Conservation (phyloP, 1,140 invertebrate species). For the Drosophila nannoptera region DNA sequence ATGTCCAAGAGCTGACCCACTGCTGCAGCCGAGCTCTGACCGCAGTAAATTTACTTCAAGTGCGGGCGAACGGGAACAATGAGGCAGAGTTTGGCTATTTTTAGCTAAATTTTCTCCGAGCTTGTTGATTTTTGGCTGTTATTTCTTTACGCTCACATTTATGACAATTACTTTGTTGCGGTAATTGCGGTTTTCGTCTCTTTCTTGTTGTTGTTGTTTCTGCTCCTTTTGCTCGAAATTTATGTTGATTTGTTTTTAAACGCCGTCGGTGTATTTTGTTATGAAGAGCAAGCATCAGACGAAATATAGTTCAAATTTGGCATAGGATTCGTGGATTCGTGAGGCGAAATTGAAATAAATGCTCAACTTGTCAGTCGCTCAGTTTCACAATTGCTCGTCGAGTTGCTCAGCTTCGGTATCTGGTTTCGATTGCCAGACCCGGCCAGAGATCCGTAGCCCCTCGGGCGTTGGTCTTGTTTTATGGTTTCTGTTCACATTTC, state of each 20-base stretch:
- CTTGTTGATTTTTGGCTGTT: constrained; percentile 25
- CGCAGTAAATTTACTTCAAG: constrained; percentile 13
- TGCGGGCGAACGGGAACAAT: no score
- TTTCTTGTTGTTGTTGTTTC: constrained; percentile 8
- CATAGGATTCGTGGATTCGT: constrained; percentile 68
- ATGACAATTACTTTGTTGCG: constrained; percentile 66
- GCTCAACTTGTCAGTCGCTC: no score
- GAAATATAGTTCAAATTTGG: constrained; percentile 45
- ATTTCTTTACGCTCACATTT: constrained; percentile 38
- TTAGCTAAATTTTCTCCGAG: constrained; percentile 19
- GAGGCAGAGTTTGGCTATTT: no score
- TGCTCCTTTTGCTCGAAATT: constrained; percentile 37
- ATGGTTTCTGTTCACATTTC: constrained; percentile 29
- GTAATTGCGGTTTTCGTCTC: constrained; percentile 19
- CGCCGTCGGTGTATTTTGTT: constrained; percentile 51
- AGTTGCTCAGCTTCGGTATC: constrained; percentile 18
- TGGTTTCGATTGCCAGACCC: constrained; percentile 27
- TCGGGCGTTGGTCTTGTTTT: constrained; percentile 10
- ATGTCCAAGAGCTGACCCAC: constrained; percentile 9
- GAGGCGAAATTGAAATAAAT: constrained; percentile 71
- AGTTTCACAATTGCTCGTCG: constrained; percentile 29
- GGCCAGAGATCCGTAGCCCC: constrained; percentile 18
- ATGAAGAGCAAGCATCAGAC: constrained; percentile 44
- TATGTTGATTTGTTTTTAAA: constrained; percentile 65
- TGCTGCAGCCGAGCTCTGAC: constrained; percentile 2